Conservation (phyloP, 2,797 vertebrate genomes). For the Lutjanus campechanus region DNA sequence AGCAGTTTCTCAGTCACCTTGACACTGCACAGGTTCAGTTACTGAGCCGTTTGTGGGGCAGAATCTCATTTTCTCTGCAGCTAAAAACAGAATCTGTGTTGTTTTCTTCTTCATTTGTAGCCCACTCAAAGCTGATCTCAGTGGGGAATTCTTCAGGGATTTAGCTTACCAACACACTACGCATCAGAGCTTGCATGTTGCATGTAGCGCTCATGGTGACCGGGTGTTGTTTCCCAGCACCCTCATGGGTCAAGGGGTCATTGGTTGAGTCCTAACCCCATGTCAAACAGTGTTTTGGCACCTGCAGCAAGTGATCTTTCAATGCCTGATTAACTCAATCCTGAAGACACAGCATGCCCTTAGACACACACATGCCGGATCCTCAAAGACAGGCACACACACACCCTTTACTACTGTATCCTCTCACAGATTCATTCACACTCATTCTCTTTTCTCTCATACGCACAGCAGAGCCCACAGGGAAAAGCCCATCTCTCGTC, state of each 20-base stretch:
- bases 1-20: conserved; percentile 66
- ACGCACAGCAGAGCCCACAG: conserved; percentile 73
- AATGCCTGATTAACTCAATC: conserved; percentile 73
- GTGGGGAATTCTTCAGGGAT: conserved; percentile 23
- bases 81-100: conserved; percentile 50
- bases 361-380: conserved; percentile 24
- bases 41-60: conserved; percentile 51
- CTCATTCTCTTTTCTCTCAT: conserved; percentile 55
- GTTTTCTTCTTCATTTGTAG: conserved; percentile 33
- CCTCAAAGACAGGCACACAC: conserved; percentile 34
- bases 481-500: conserved; percentile 82
- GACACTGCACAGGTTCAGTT: conserved; percentile 52
- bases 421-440: conserved; percentile 69
- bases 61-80: conserved; percentile 60
- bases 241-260: conserved; percentile 60
- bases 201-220: conserved; percentile 50
- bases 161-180: conserved; percentile 11
- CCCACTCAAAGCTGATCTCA: conserved; percentile 19
- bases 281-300: conserved; percentile 77
- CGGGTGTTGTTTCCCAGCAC: conserved; percentile 56
- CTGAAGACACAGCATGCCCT: conserved; percentile 59
- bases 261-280: conserved; percentile 58
- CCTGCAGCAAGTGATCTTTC: conserved; percentile 75
- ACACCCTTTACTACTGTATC: conserved; percentile 54
- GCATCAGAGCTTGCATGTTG: conserved; percentile 43